phyloP scores from a whole-genome alignment of 2,113 vertebrate genomes.

The Climacteris rufus region DNA sequence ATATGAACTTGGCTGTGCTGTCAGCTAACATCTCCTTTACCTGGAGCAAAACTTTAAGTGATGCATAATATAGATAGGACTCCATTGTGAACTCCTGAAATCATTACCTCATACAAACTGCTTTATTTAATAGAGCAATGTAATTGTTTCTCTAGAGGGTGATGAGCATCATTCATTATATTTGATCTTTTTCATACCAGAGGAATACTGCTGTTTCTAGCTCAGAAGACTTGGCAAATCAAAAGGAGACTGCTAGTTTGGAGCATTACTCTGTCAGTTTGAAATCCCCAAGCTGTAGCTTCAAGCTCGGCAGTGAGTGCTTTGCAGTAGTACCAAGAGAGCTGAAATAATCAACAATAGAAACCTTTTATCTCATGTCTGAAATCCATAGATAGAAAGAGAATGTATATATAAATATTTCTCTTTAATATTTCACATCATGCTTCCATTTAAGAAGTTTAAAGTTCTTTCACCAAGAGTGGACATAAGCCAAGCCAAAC shows the following conservation, averaged over 20 bases:
- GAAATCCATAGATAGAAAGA: slow-evolving; percentile 39
- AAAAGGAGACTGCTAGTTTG: slow-evolving; percentile 19
- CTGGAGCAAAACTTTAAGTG: neutral
- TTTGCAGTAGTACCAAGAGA: slow-evolving; percentile 23
- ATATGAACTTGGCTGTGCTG: neutral
- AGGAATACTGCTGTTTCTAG: neutral
- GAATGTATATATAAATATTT: slow-evolving; percentile 38
- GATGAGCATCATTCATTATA: neutral
- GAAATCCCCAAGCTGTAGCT: slow-evolving; percentile 40
- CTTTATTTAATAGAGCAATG: neutral
- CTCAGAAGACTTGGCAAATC: slow-evolving; percentile 23
- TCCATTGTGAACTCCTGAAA: neutral
- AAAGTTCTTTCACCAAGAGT: slow-evolving; percentile 1
- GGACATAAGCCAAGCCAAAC: slow-evolving; percentile 29
- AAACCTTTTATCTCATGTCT: slow-evolving; percentile 45
- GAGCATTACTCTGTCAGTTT: slow-evolving; percentile 33
- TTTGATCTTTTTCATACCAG: neutral
- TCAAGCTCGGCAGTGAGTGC: neutral
- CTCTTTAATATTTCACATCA: slow-evolving; percentile 54
- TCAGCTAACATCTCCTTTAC: neutral
- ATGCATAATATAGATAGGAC: neutral
- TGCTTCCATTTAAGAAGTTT: slow-evolving; percentile 28
- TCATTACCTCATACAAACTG: neutral
- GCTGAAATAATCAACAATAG: slow-evolving; percentile 42
- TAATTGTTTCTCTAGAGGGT: slow-evolving; percentile 17